A percentile compares a stretch with the other conserved stretches of the same genome.
Evolutionary conservation across 35 echinoderm and acorn worm species (phyloP).

Genomic region (Heliocidaris tuberculata): DNA sequence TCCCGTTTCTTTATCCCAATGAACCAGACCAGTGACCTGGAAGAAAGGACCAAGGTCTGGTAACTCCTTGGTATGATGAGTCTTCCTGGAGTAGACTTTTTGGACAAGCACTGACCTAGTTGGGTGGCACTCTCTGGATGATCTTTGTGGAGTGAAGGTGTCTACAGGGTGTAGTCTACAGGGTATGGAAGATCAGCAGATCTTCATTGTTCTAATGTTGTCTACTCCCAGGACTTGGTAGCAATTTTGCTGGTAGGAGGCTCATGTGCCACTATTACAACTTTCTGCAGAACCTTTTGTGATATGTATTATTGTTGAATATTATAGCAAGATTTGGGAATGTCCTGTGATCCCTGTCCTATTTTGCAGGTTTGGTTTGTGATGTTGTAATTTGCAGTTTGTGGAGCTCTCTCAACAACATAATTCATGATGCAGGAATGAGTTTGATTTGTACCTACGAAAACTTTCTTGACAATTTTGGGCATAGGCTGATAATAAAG

Average conservation of each 20-base stretch:
- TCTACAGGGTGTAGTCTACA: background rate
- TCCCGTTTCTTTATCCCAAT: background rate
- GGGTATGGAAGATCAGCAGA: background rate
- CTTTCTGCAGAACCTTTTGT: too few relatives aligned
- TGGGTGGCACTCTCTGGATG: background rate
- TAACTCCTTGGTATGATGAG: background rate
- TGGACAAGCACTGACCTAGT: background rate
- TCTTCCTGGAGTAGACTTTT: background rate
- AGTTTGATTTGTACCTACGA: too few relatives aligned
- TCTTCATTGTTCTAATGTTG: background rate
- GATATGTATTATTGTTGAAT: too few relatives aligned
- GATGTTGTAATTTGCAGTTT: too few relatives aligned
- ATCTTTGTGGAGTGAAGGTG: background rate
- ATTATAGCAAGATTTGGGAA: background rate
- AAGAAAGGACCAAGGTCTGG: background rate
- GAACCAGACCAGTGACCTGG: background rate
- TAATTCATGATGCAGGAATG: too few relatives aligned
- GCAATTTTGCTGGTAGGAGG: background rate
- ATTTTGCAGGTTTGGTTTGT: too few relatives aligned
- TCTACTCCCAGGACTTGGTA: background rate
- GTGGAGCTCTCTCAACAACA: too few relatives aligned
- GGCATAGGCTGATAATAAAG: too few relatives aligned
- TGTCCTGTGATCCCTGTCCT: too few relatives aligned
- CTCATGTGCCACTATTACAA: too few relatives aligned
- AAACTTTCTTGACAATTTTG: too few relatives aligned